Base-by-base conservation (phyloP, 2,888 invertebrate genomes). In the Chaitophorus viminalis region DNA sequence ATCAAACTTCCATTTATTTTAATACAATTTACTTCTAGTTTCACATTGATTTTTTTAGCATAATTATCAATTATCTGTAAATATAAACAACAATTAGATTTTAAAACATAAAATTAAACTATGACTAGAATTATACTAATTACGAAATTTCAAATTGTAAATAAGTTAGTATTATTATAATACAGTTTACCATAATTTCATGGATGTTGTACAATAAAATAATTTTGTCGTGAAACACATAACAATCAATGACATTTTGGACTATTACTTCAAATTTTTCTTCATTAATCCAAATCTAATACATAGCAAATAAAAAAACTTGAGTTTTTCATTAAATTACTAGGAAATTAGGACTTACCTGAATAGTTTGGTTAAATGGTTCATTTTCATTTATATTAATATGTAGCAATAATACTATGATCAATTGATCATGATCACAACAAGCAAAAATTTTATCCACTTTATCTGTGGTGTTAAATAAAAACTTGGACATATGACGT, bases 261-360 rank as follows among this genome's bases (percentile, higher is more conserved):
- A 87, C 25, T n/a, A 25, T 1, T n/a, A 87, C 8, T 31, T 31
- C 31, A 46, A 17, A 60, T 46, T 18, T 65, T 6, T 39, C 11
- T 39, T 68, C 31, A 60, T 65, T 46, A 46, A 9, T 33, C 87
- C 81, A 81, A 74, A 87, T n/a, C 87, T 87, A 87, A 81, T 68
- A 74, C 25, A 79, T 60, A 18, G 79, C 18, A 31, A 52, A 21
- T 33, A 52, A 9, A 79, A 79, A 21, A n/a, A n/a, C n/a, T 36
- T 18, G 17, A 33, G 8, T 3, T 21, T 11, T 82, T 36, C 11
- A 33, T 18, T 54, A 36, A 82, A 4, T 25, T 1, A 36, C 9
- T 36, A 74, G 3, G 52, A 77, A 9, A 76, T 46, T 17, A 68
- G 6, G 6, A 52, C 33, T 65, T 81, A 87, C 87, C 72, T 87